Percentiles rank a stretch among this genome's conserved stretches.
Evolutionary conservation across 2,888 invertebrate species (phyloP).

Genomic region (Drosophila helvetica): DNA sequence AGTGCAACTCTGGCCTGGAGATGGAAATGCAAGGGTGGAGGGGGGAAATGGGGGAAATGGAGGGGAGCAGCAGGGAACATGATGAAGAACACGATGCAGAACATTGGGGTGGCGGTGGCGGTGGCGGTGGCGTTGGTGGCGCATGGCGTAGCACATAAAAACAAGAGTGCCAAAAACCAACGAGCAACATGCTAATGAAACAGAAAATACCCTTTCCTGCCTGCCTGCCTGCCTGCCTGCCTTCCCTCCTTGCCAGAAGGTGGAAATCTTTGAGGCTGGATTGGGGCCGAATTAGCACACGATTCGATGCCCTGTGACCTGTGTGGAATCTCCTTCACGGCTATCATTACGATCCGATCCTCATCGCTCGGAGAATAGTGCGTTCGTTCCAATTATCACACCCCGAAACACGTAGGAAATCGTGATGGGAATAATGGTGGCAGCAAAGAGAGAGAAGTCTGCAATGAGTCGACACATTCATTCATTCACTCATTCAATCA

Average conservation of each 20-base stretch:
- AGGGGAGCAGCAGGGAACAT: conserved; percentile 37
- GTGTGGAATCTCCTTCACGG: neutral
- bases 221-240: no score
- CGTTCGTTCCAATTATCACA: neutral
- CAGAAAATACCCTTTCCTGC: conserved; percentile 22
- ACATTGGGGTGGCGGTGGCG: conserved; percentile 23
- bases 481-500: neutral
- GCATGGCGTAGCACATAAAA: conserved; percentile 31
- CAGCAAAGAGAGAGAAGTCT: neutral
- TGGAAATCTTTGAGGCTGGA: neutral
- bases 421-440: neutral
- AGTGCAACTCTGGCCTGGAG: conserved; percentile 9
- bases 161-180: conserved; percentile 31
- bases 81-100: conserved; percentile 52
- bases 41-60: neutral
- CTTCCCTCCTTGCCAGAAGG: no score
- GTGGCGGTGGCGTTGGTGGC: conserved; percentile 21
- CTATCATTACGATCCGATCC: neutral
- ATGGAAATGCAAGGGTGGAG: conserved; percentile 4
- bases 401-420: neutral
- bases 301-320: neutral
- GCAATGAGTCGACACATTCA: neutral
- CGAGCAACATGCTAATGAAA: conserved; percentile 17
- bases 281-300: neutral
- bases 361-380: neutral